Evolutionary conservation across 2,113 vertebrate genomes (phyloP).

Genomic region (Uria aalge): DNA sequence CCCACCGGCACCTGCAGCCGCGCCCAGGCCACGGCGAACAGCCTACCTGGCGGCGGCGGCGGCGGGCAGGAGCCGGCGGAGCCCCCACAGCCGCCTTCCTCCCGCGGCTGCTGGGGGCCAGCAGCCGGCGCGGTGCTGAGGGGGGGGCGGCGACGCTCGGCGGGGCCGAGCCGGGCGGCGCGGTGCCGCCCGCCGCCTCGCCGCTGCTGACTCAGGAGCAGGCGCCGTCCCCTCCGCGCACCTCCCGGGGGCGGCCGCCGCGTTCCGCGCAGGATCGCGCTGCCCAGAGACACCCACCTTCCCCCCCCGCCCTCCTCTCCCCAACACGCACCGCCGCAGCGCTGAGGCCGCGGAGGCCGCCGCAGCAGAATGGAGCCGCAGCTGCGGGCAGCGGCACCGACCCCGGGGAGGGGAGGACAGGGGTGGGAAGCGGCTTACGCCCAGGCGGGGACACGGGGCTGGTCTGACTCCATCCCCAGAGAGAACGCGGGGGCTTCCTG

Average conservation of each 20-base stretch:
- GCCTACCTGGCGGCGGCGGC: background rate
- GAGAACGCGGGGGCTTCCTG: fast-evolving
- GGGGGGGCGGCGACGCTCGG: background rate
- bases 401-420: no score
- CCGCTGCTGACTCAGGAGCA: background rate
- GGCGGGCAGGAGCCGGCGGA: background rate
- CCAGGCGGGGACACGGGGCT: no score
- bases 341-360: no score
- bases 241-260: background rate
- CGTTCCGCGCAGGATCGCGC: background rate
- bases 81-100: background rate
- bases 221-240: background rate
- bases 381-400: background rate
- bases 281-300: background rate
- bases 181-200: background rate
- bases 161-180: background rate
- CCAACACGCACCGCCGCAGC: background rate
- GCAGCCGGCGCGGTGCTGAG: background rate
- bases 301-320: background rate
- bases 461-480: background rate
- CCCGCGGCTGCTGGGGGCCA: background rate
- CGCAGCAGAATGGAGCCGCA: background rate
- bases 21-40: background rate
- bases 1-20: background rate
- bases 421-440: no score